phyloP scores from a whole-genome alignment of 2,113 vertebrate species.

The Ameiurus melas region DNA sequence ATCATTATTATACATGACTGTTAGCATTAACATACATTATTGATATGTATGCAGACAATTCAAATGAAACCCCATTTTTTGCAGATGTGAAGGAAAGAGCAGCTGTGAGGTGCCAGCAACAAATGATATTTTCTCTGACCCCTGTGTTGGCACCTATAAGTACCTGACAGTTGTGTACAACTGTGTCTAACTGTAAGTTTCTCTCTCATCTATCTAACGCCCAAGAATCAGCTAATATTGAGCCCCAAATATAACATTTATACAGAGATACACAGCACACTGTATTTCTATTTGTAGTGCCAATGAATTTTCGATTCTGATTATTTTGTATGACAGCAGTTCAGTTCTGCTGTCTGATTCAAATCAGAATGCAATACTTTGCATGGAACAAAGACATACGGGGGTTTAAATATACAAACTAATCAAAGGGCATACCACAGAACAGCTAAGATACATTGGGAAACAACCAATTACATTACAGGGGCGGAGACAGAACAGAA shows the following conservation, averaged over 20 bases:
- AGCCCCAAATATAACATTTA: neutral
- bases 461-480: no score
- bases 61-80: neutral
- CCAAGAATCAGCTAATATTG: neutral
- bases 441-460: no score
- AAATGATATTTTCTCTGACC: neutral
- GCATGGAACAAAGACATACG: no score
- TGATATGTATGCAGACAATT: neutral
- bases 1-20: neutral
- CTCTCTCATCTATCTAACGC: neutral
- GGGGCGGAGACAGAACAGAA: no score
- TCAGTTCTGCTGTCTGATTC: no score
- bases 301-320: neutral
- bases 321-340: neutral
- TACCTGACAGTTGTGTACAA: neutral
- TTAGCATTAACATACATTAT: neutral
- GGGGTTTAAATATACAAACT: no score
- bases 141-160: neutral
- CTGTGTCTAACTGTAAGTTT: conserved; percentile 1
- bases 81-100: neutral
- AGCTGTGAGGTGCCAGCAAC: neutral
- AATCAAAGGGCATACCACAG: no score
- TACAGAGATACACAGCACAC: neutral
- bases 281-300: neutral
- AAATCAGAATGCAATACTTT: neutral